A percentile compares a stretch with the other conserved stretches of the same genome.
Conservation (phyloP, 2,888 invertebrate species). For the Nipponacmea schrenckii region DNA sequence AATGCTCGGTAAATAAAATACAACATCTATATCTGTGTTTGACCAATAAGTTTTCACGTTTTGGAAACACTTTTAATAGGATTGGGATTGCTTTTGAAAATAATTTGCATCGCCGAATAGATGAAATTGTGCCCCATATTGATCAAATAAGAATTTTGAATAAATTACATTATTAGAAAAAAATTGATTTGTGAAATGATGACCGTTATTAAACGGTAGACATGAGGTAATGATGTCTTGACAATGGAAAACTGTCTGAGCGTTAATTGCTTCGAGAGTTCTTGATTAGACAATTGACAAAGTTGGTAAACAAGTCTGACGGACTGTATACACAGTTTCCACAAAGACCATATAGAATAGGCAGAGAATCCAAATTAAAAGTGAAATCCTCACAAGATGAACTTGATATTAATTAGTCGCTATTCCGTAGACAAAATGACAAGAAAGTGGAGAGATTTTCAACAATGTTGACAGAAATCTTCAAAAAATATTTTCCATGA, state of each 20-base stretch:
- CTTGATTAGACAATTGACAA: slow-evolving; percentile 9
- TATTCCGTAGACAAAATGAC: not conserved
- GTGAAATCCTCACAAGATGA: not conserved
- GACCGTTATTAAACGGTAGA: slow-evolving; percentile 4
- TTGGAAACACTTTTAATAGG: too few species aligned
- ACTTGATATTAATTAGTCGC: slow-evolving; percentile 4
- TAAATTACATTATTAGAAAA: too few species aligned
- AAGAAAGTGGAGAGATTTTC: too few species aligned
- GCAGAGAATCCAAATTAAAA: not conserved
- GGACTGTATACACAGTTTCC: slow-evolving; percentile 1
- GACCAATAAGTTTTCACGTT: too few species aligned
- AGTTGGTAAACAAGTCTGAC: slow-evolving; percentile 3
- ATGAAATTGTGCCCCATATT: too few species aligned
- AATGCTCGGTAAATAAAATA: too few species aligned
- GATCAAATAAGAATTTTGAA: too few species aligned
- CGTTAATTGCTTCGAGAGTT: slow-evolving; percentile 2
- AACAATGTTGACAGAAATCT: too few species aligned
- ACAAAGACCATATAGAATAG: not conserved
- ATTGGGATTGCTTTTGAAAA: too few species aligned
- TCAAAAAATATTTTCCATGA: too few species aligned
- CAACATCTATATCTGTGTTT: too few species aligned
- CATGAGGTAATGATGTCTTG: not conserved
- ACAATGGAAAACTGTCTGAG: not conserved
- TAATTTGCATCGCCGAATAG: too few species aligned
- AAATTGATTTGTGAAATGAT: not conserved